Evolutionary conservation across 2,888 invertebrate genomes (phyloP), one percentile per base, ranked within the genome.

Genomic region (Pyrocoelia pectoralis): DNA sequence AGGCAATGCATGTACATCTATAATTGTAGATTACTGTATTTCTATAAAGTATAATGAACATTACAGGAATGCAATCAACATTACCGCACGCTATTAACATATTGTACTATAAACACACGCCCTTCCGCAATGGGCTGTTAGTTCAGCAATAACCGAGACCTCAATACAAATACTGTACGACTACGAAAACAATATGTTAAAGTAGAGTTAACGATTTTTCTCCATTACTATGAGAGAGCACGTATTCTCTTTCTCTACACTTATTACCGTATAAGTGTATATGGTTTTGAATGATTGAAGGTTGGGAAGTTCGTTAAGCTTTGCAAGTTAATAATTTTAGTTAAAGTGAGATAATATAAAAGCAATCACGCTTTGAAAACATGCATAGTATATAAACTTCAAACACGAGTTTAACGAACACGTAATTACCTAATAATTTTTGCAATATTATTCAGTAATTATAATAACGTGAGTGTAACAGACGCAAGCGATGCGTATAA

Each of bases 401-500:
- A 43, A 54, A 41, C 54, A 28, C 43, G 41, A 43, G 10, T 33
- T 9, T 14, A 53, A 58, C 52, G 29, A 58, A 51, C 58, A 33
- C 13, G 24, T 59, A 54, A 59, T 59, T 59, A 53, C 17, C 46
- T 53, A 61, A 58, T 58, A 54, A 58, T 58, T 53, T 56, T 60
- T 56, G 41, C 51, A 33, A 41, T 41, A 60, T 64, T 56, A 65
- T 52, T 46, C 46, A 33, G 33, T 54, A 54, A 61, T 65, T 61
- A 56, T 55, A 55, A 63, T 60, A 61, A 61, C 46, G 52, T 38
- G 55, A 59, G 28, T 52, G 38, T 56, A 56, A 60, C 56, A 59
- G 56, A 52, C 55, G 61, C 51, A 53, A 61, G 61, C 61, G 61
- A 65, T 59, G 60, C 59, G 56, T 56, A 56, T 60, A 64, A 65